Percentiles rank a stretch among this genome's conserved stretches.
Evolutionary conservation across 2,113 vertebrate species (phyloP).

Genomic region (Xiphophorus maculatus): DNA sequence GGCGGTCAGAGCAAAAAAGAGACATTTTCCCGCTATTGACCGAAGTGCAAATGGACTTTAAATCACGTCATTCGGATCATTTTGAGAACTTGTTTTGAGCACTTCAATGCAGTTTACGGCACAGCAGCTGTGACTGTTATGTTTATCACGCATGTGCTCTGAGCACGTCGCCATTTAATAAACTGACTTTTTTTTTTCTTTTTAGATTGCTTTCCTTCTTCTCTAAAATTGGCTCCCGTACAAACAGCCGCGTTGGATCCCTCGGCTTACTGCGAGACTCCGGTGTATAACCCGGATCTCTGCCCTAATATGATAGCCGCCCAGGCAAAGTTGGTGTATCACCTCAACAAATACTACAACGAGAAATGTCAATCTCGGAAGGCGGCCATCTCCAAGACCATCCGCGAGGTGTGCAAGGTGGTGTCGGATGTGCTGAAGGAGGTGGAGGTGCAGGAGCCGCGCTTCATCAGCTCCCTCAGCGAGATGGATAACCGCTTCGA

Average conservation of each 20-base stretch:
- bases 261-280: constrained; percentile 99
- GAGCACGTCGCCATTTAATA: constrained; percentile 67
- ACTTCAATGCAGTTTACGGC: constrained; percentile 61
- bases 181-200: constrained; percentile 66
- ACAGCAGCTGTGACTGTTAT: constrained; percentile 57
- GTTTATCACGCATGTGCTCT: constrained; percentile 68
- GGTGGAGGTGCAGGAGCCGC: constrained; percentile 98
- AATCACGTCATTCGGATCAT: constrained; percentile 42
- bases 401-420: constrained; percentile 99
- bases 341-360: constrained; percentile 99
- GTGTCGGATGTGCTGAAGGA: constrained; percentile 98
- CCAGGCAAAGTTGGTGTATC: constrained; percentile 99
- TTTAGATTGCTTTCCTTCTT: constrained; percentile 78
- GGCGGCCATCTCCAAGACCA: constrained; percentile 96
- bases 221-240: constrained; percentile 98
- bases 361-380: constrained; percentile 98
- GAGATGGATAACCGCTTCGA: constrained; percentile 99
- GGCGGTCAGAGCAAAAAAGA: constrained; percentile 66
- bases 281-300: constrained; percentile 99
- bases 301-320: constrained; percentile 99
- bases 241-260: constrained; percentile 99
- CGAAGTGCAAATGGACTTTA: constrained; percentile 79
- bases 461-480: constrained; percentile 98
- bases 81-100: constrained; percentile 59
- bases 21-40: constrained; percentile 78